Base-by-base conservation (phyloP, 2,888 invertebrate species). In the Sicus ferrugineus region DNA sequence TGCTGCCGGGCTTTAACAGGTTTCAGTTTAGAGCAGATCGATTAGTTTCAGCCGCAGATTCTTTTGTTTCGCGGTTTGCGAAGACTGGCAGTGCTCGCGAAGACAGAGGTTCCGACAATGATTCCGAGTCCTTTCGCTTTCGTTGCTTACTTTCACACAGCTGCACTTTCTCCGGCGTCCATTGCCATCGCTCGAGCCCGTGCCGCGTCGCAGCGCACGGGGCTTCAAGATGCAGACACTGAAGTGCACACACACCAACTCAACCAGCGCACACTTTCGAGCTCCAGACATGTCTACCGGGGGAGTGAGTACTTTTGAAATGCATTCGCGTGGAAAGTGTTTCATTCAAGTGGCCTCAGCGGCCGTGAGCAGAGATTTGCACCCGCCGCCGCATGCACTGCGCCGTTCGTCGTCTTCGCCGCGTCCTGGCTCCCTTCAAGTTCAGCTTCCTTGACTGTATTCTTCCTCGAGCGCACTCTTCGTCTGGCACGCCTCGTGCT, bases 261-360 rank as follows among this genome's bases (percentile, higher is more conserved):
- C 56, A 67, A 7, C 31, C 3, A 9, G 31, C 2, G 4, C 58
- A 31, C 48, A 54, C 65, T 66, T 56, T 23, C 11, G 38, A 58
- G 16, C 26, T 23, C 30, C 67, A 67, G 67, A 67, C 67, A 59
- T 59, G 67, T 67, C 67, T 67, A 31, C 58, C 30, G 48, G 30
- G 59, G 67, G 67, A 59, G 16, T 42, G 30, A 58, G 59, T 50
- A 54, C 54, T 68, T 62, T 70, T 68, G 54, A 64, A 72, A 69
- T 65, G 71, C 72, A 73, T 68, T 73, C 73, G 67, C 68, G 68
- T 69, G 67, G 63, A 68, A 63, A 71, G 70, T 71, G 73, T 62
- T 73, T 68, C 70, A 66, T 63, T 74, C 73, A 74, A 75, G 75
- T 75, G 72, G 74, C 74, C 74, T 73, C 71, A 67, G 63, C 66